phyloP scores from a whole-genome alignment of 2,888 invertebrate genomes.

The Eledona agricola region DNA sequence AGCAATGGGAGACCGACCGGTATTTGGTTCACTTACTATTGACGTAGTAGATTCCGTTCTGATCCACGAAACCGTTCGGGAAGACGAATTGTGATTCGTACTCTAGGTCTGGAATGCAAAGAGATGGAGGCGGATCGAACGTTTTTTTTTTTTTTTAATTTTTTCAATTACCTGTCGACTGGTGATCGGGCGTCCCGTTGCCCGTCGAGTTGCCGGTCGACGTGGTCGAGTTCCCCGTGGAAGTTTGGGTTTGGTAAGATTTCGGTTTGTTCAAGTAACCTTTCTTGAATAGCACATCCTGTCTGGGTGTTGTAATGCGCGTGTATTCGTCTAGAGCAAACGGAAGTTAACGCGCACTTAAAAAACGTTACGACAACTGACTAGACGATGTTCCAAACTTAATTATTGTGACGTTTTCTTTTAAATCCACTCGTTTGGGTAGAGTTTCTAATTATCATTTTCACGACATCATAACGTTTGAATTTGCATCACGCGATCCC shows the following conservation, averaged over 20 bases:
- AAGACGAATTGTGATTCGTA: slow-evolving; percentile 62
- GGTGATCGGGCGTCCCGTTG: slow-evolving; percentile 62
- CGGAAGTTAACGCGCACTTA: slow-evolving; percentile 8
- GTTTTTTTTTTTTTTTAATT: background rate
- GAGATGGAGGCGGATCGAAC: background rate
- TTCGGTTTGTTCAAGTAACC: slow-evolving; percentile 71
- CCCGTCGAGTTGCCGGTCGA: slow-evolving; percentile 61
- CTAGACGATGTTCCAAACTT: too few relatives aligned
- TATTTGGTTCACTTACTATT: slow-evolving; percentile 64
- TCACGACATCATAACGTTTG: too few relatives aligned
- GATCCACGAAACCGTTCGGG: slow-evolving; percentile 64
- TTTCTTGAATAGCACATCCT: slow-evolving; percentile 76
- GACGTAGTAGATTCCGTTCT: slow-evolving; percentile 63
- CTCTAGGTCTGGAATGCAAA: slow-evolving; percentile 56
- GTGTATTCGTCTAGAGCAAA: slow-evolving; percentile 71
- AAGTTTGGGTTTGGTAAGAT: slow-evolving; percentile 60
- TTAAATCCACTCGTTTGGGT: too few relatives aligned
- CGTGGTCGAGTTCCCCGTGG: slow-evolving; percentile 58
- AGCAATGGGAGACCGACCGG: too few relatives aligned
- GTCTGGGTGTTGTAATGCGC: slow-evolving; percentile 74
- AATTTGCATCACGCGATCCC: too few relatives aligned
- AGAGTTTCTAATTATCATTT: too few relatives aligned
- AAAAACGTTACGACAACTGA: too few relatives aligned
- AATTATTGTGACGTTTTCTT: too few relatives aligned
- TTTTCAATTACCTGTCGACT: slow-evolving; percentile 57